These are phyloP conservation scores for Microcebus lehilahytsara DNA, from an alignment of 2,113 vertebrate genomes.

Conservation along the genomic window DNA sequence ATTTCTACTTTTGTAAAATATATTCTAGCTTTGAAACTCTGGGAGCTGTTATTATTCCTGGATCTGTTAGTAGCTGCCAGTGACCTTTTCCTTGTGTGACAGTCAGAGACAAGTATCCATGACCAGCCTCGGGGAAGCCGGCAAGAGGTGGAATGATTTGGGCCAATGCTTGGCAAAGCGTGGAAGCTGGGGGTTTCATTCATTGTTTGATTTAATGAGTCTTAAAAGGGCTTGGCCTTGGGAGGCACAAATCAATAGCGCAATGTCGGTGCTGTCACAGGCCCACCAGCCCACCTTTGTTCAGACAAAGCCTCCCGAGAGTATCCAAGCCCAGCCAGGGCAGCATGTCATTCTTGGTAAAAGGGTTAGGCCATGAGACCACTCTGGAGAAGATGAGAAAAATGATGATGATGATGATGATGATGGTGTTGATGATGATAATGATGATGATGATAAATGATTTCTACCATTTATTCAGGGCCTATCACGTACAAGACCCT, in stretches of 20 bases:
- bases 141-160: background rate
- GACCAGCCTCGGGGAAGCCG: background rate
- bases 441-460: background rate
- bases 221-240: background rate
- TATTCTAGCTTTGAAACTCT: background rate
- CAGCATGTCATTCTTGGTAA: background rate
- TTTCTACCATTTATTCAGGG: background rate
- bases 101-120: conserved; percentile 50
- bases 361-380: background rate
- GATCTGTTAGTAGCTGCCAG: conserved; percentile 5
- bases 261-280: background rate
- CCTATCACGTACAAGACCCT: background rate
- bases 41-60: conserved; percentile 28
- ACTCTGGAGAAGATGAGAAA: background rate
- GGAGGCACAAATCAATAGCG: conserved; percentile 44
- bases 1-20: background rate
- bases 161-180: background rate
- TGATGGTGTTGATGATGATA: too few species aligned
- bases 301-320: background rate
- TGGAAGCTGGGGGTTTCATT: background rate
- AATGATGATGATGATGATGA: too few species aligned
- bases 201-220: conserved; percentile 49
- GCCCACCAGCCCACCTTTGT: background rate
- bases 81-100: rapidly evolving
- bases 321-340: background rate